Percentiles rank a stretch among this genome's conserved stretches.
phyloP scores from a whole-genome alignment of 2,888 invertebrate species.

The Cephalotes varians region DNA sequence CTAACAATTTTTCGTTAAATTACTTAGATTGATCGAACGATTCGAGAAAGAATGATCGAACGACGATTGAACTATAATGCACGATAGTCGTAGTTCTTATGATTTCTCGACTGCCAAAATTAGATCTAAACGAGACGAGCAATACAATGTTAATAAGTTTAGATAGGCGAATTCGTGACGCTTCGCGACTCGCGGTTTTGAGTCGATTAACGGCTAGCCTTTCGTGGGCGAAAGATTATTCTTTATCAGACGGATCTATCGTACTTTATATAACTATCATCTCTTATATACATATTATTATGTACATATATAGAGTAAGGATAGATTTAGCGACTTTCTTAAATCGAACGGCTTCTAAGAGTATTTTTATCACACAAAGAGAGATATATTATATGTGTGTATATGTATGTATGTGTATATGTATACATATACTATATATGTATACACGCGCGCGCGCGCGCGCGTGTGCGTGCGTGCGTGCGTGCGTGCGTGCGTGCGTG shows the following conservation, averaged over 20 bases:
- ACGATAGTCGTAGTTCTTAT: slow-evolving; percentile 14
- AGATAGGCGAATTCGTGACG: slow-evolving; percentile 1
- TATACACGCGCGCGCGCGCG: no score
- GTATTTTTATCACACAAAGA: slow-evolving; percentile 64
- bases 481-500: neutral
- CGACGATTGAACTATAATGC: neutral
- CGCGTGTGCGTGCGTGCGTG: neutral
- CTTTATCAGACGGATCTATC: slow-evolving; percentile 55
- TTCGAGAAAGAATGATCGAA: neutral
- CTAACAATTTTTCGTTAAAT: neutral
- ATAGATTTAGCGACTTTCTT: slow-evolving; percentile 61
- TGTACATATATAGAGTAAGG: slow-evolving; percentile 55
- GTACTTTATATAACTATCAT: slow-evolving; percentile 62
- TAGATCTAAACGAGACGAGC: slow-evolving; percentile 37
- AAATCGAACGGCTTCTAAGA: slow-evolving; percentile 60
- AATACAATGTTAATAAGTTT: slow-evolving; percentile 29
- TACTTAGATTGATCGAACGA: neutral
- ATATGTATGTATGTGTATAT: neutral
- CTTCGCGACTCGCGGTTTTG: slow-evolving; percentile 25
- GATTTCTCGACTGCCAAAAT: slow-evolving; percentile 41
- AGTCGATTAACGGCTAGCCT: neutral
- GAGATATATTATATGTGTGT: slow-evolving; percentile 22
- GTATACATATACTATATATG: neutral
- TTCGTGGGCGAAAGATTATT: slow-evolving; percentile 27
- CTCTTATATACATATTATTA: slow-evolving; percentile 43